These are phyloP conservation scores for Drosophila borealis DNA, from an alignment of 2,888 invertebrate genomes.

Conservation along the genomic window DNA sequence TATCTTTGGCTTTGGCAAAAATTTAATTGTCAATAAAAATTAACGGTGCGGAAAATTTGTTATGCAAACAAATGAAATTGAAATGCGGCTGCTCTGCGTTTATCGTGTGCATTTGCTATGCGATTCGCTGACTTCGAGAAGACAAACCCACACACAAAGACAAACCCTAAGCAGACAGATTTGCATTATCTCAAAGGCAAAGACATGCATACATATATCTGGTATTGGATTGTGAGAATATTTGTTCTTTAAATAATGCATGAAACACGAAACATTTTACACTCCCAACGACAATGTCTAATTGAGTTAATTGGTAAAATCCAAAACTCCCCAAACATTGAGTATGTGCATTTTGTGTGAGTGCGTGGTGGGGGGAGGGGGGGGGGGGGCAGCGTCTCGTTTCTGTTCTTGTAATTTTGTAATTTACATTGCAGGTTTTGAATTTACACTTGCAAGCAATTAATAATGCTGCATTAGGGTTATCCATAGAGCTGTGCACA, in stretches of 20 bases:
- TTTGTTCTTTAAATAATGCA: constrained; percentile 56
- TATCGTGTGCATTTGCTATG: constrained; percentile 47
- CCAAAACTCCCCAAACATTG: not conserved
- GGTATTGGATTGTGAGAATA: constrained; percentile 44
- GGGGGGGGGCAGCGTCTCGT: not conserved
- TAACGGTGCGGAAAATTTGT: constrained; percentile 84
- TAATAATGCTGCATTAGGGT: constrained; percentile 83
- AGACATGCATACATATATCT: not conserved
- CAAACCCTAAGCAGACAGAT: constrained; percentile 22
- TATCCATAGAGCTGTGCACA: constrained; percentile 56
- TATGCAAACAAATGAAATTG: constrained; percentile 82
- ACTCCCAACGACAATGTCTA: constrained; percentile 50
- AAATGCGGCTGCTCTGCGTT: constrained; percentile 55
- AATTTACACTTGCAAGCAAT: constrained; percentile 83
- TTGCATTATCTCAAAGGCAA: constrained; percentile 46
- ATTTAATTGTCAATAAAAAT: constrained; percentile 84
- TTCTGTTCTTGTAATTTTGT: constrained; percentile 68
- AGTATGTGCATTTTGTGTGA: not conserved
- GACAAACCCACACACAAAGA: constrained; percentile 23
- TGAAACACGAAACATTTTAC: constrained; percentile 32
- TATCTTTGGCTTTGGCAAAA: constrained; percentile 47
- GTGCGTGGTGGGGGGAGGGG: not conserved
- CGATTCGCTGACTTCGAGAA: constrained; percentile 40
- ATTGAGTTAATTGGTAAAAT: constrained; percentile 69
- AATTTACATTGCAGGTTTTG: constrained; percentile 76